These are phyloP conservation scores for Glaucidium brasilianum DNA, from an alignment of 2,113 vertebrate genomes.

Conservation along the genomic window DNA sequence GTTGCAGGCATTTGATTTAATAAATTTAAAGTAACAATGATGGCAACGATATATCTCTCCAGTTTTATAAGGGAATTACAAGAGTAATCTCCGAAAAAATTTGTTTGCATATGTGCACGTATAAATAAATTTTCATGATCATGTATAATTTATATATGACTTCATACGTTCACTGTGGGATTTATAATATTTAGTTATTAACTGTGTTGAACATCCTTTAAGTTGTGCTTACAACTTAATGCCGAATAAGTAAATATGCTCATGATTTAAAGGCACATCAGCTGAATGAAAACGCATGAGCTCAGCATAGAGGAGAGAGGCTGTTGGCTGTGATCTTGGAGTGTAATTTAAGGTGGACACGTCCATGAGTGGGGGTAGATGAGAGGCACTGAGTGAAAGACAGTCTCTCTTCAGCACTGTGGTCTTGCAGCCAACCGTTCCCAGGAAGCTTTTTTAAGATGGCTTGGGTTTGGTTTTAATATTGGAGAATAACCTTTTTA, in stretches of 20 bases:
- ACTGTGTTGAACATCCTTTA: background rate
- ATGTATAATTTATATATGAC: background rate
- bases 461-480: rapidly evolving
- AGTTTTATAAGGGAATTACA: background rate
- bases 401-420: background rate
- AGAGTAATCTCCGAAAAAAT: background rate
- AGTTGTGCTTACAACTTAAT: background rate
- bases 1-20: background rate
- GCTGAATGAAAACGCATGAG: background rate
- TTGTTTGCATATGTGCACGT: background rate
- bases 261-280: background rate
- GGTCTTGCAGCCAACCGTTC: background rate
- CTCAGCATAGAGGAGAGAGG: background rate
- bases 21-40: background rate
- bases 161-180: background rate
- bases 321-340: rapidly evolving
- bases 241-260: background rate
- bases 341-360: background rate
- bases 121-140: background rate
- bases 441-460: background rate
- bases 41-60: background rate
- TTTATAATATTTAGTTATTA: background rate
- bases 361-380: background rate
- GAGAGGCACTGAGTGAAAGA: background rate
- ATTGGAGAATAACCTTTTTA: background rate